Conservation (phyloP, 1,140 invertebrate species). For the Stratiolaelaps scimitus region DNA sequence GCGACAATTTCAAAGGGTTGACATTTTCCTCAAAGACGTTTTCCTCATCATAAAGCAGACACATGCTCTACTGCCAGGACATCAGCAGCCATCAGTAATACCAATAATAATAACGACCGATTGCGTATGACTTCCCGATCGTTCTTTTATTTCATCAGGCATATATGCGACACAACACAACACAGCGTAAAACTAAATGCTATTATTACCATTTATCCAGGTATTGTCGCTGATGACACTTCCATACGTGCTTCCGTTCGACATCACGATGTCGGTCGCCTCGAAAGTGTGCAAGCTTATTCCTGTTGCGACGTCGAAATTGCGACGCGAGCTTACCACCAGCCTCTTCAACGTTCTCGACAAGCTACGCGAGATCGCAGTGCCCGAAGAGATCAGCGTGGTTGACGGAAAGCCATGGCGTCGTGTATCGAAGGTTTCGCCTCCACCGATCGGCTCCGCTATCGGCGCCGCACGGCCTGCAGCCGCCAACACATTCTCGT, state of each 20-base stretch:
- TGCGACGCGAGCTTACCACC: slow-evolving; percentile 29
- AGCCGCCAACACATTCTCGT: slow-evolving; percentile 43
- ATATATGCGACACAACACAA: no score
- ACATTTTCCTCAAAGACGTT: no score
- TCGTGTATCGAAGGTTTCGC: slow-evolving; percentile 8
- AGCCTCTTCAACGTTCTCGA: slow-evolving; percentile 30
- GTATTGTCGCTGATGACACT: slow-evolving; percentile 61
- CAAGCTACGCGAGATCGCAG: slow-evolving; percentile 6
- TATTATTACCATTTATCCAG: no score
- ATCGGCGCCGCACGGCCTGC: not conserved
- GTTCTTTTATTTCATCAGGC: no score
- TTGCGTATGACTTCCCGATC: no score
- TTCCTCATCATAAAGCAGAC: no score
- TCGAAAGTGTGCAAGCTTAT: slow-evolving; percentile 29
- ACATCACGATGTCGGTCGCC: slow-evolving; percentile 50
- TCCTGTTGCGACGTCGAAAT: not conserved
- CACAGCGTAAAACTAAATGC: no score
- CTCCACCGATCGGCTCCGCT: not conserved
- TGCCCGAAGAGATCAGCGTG: no score
- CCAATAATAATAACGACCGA: no score
- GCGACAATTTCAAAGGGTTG: no score
- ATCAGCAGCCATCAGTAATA: no score
- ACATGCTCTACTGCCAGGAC: no score
- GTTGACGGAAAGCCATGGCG: not conserved
- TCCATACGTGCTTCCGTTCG: slow-evolving; percentile 68